Evolutionary conservation across 2,113 vertebrate species (phyloP).

Genomic region (Myiopsitta monachus): DNA sequence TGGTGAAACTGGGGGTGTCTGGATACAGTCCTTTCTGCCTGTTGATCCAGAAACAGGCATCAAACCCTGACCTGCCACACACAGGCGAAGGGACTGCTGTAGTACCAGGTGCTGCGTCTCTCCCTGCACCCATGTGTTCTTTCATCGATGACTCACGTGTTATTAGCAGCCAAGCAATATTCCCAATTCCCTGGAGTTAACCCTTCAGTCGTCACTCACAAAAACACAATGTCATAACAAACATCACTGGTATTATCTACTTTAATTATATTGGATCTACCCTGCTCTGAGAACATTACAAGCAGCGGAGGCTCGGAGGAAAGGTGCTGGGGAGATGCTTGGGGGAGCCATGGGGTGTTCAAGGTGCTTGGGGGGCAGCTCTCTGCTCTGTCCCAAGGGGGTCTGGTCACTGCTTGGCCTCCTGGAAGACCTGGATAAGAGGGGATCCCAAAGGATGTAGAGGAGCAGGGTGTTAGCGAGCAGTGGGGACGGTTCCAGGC

Average conservation of each 20-base stretch:
- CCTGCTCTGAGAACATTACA: not conserved
- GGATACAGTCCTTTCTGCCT: not conserved
- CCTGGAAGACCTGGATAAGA: not conserved
- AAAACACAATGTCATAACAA: constrained; percentile 53
- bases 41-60: not conserved
- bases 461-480: not conserved
- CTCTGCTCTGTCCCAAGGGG: not conserved
- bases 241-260: constrained; percentile 12
- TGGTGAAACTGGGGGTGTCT: fast-evolving
- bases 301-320: not conserved
- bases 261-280: constrained; percentile 41
- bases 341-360: fast-evolving
- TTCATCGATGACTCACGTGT: constrained; percentile 58
- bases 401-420: not conserved
- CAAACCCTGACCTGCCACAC: not conserved
- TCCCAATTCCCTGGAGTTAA: constrained; percentile 65
- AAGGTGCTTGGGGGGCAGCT: not conserved
- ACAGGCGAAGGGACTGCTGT: not conserved
- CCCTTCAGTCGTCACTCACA: constrained; percentile 49
- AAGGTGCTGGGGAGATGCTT: not conserved
- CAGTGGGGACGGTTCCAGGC: not conserved
- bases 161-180: constrained; percentile 54
- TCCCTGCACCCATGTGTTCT: constrained; percentile 45
- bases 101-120: constrained; percentile 22
- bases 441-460: not conserved